Evolutionary conservation across 2,113 vertebrate genomes (phyloP).

Genomic region (Elaphurus davidianus): DNA sequence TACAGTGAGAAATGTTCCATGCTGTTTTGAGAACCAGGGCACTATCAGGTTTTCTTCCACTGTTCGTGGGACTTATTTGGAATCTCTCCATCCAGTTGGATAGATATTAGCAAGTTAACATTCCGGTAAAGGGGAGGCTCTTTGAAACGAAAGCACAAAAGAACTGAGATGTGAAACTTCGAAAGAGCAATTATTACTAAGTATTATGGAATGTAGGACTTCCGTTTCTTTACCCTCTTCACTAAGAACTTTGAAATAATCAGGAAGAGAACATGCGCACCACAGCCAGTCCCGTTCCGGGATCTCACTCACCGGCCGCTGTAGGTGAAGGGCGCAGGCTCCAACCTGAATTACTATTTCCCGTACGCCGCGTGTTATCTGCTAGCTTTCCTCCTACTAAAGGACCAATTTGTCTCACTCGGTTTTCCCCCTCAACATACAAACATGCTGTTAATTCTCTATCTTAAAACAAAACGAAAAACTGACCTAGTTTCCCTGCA

Average conservation of each 20-base stretch:
- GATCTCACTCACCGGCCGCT: not conserved
- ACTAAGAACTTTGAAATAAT: not conserved
- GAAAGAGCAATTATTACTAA: not conserved
- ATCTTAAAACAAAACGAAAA: not conserved
- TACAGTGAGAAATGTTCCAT: not conserved
- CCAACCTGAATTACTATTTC: not conserved
- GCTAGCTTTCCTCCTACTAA: not conserved
- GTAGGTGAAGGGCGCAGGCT: not conserved
- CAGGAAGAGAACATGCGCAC: not conserved
- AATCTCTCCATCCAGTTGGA: not conserved
- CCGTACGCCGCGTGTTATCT: not conserved
- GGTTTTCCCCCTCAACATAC: not conserved
- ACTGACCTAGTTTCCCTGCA: not conserved
- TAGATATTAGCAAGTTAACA: not conserved
- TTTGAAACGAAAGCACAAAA: not conserved
- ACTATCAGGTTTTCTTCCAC: not conserved
- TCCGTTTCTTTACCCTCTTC: not conserved
- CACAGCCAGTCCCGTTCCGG: not conserved
- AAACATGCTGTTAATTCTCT: not conserved
- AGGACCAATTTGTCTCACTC: not conserved
- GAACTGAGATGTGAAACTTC: not conserved
- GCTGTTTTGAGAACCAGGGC: not conserved
- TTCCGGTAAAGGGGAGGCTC: not conserved
- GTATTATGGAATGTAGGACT: not conserved
- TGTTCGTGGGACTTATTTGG: not conserved